These are phyloP conservation scores for Colaptes auratus DNA, from an alignment of 2,113 vertebrate species.

Conservation along the genomic window DNA sequence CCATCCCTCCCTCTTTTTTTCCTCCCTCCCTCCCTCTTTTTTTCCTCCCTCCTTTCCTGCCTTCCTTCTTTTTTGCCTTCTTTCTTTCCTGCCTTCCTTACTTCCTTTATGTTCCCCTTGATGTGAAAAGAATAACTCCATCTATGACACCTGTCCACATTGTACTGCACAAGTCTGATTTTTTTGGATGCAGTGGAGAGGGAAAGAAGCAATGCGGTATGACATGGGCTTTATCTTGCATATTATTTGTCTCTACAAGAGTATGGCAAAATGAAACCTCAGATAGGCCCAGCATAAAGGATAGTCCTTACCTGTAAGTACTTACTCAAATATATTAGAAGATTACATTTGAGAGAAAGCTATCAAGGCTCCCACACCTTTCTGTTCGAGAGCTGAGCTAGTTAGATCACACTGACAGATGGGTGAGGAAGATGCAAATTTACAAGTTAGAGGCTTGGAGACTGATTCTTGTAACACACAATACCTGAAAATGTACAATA, in stretches of 20 bases:
- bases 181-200: background rate
- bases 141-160: background rate
- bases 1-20: background rate
- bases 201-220: background rate
- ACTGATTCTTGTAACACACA: background rate
- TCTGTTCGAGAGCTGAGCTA: background rate
- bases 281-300: background rate
- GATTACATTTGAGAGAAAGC: background rate
- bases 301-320: background rate
- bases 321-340: constrained; percentile 16
- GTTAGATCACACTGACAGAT: background rate
- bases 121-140: constrained; percentile 50
- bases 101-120: background rate
- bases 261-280: background rate
- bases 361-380: background rate
- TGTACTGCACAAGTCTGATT: constrained; percentile 23
- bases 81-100: background rate
- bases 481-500: background rate
- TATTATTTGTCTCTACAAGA: constrained; percentile 25
- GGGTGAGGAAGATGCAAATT: background rate
- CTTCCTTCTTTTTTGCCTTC: background rate
- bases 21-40: background rate
- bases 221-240: constrained; percentile 38
- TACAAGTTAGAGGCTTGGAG: background rate
- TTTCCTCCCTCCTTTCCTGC: too few relatives aligned